Conservation (phyloP, 2,797 vertebrate species). For the Girardinus metallicus region DNA sequence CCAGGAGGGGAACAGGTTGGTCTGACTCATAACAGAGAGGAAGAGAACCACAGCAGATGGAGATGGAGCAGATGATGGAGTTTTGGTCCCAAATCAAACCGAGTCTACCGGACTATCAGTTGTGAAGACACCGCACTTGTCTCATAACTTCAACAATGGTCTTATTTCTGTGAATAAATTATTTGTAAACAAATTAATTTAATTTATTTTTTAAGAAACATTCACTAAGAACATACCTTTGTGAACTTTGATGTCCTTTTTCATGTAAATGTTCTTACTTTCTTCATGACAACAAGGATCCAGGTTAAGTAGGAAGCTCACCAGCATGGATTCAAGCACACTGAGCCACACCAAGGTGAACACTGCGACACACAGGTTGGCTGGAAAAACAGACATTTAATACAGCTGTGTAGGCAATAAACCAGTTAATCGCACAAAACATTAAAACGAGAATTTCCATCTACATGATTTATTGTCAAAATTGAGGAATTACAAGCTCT, state of each 20-base stretch:
- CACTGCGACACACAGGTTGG: conserved; percentile 70
- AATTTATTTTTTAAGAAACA: background rate
- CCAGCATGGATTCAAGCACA: conserved; percentile 79
- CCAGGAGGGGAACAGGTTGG: no score
- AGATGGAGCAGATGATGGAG: no score
- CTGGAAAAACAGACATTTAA: conserved; percentile 52
- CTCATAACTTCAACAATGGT: background rate
- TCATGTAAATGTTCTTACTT: background rate
- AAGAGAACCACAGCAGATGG: no score
- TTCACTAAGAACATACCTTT: conserved; percentile 14
- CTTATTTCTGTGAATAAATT: background rate
- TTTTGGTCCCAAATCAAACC: no score
- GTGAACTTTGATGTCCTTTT: background rate
- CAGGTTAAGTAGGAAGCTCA: conserved; percentile 69
- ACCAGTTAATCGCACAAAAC: no score
- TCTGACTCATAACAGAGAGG: no score
- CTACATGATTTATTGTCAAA: no score
- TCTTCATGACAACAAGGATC: conserved; percentile 20
- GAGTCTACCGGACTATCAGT: no score
- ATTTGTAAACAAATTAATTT: background rate
- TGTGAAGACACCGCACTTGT: background rate
- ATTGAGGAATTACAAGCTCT: no score
- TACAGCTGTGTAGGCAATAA: background rate
- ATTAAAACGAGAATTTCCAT: no score
- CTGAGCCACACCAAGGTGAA: conserved; percentile 81